These are phyloP conservation scores for Aurelia sp. DNA, from an alignment of 30 jellyfish, hydroid and myxozoan genomes.

Conservation along the genomic window DNA sequence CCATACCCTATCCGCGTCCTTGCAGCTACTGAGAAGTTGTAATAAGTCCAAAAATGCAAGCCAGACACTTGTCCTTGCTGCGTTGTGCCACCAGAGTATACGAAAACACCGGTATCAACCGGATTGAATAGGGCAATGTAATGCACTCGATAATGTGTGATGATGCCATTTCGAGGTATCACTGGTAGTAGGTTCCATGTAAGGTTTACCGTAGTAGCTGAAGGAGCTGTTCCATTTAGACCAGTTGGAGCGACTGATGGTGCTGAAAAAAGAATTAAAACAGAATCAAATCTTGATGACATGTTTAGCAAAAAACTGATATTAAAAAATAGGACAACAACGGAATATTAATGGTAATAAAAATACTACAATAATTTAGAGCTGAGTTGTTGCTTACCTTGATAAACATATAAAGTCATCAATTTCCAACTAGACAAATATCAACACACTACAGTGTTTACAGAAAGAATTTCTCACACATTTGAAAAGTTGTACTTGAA, in stretches of 20 bases:
- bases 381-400: too few relatives aligned
- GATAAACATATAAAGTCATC: too few relatives aligned
- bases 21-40: constrained; percentile 27
- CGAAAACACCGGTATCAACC: neutral
- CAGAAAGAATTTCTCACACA: too few relatives aligned
- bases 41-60: constrained; percentile 24
- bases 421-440: too few relatives aligned
- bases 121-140: neutral
- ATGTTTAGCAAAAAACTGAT: too few relatives aligned
- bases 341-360: too few relatives aligned
- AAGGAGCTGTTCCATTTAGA: constrained; percentile 1
- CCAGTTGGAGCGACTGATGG: constrained; percentile 16
- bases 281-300: too few relatives aligned
- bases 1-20: constrained; percentile 28
- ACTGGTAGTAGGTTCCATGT: constrained; percentile 22
- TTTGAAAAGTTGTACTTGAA: too few relatives aligned
- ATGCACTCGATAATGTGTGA: constrained; percentile 9
- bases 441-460: too few relatives aligned
- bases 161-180: constrained; percentile 24
- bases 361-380: too few relatives aligned
- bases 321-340: too few relatives aligned
- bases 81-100: constrained; percentile 10
- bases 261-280: neutral
- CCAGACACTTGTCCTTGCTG: constrained; percentile 10
- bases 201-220: constrained; percentile 7